Base-by-base conservation (phyloP, 2,888 invertebrate genomes). In the Diaperis boleti region DNA sequence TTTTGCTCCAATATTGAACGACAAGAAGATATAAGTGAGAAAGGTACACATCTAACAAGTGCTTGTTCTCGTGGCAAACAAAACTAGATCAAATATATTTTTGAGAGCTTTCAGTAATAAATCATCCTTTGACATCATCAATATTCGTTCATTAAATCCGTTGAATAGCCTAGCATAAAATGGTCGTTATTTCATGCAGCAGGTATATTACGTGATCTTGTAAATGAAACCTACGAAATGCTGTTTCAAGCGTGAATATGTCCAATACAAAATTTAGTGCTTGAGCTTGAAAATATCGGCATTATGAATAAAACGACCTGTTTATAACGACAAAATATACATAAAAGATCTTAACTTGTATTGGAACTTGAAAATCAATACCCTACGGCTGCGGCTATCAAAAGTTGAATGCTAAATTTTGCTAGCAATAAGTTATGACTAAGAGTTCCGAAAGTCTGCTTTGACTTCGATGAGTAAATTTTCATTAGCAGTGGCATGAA, bases 361-460 rank as follows among this genome's bases (percentile, higher is more conserved):
- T 67, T 69, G 68, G 72, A 71, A 71, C 71, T 71, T 67, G 56
- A 69, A 70, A 71, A 73, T 73, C 73, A 66, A 73, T 73, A 66
- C 59, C 62, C 62, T 60, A 66, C 68, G 65, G 56, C 55, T 62
- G 67, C n/a, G n/a, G n/a, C 65, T 66, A 57, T 68, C 69, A 71
- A 71, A 69, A 66, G 69, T 69, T n/a, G n/a, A n/a, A n/a, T n/a
- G n/a, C n/a, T n/a, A 69, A 72, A 72, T 74, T 73, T 73, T 73
- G 74, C 72, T 62, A 54, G 70, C 69, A 72, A 71, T 71, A 72
- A 73, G 70, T 64, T 52, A 59, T 59, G 68, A 67, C 66, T 69
- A 69, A 65, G 66, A 66, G 66, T 61, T 26, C 62, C 59, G 44
- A 61, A 67, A 69, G 66, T 68, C 65, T 69, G 66, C 64, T 66